These are phyloP conservation scores for Mormoops blainvillei DNA, from an alignment of 2,113 vertebrate species.

Conservation along the genomic window DNA sequence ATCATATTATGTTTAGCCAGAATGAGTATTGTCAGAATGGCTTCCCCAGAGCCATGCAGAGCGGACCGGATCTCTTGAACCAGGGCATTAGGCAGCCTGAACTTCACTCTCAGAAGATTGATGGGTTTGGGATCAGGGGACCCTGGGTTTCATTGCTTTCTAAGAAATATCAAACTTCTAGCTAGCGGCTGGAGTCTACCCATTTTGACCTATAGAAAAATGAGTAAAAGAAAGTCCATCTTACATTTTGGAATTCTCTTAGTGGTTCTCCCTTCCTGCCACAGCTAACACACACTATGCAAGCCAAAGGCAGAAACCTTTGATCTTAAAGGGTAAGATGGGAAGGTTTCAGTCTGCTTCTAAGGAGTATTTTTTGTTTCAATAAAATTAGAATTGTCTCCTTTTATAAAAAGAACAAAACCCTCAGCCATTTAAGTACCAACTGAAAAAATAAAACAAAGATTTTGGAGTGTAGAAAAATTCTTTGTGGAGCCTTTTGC, in stretches of 20 bases:
- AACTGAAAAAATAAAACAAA: not conserved
- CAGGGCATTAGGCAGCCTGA: not conserved
- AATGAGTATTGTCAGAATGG: not conserved
- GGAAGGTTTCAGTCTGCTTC: not conserved
- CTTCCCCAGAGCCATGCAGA: not conserved
- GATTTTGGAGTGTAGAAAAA: not conserved
- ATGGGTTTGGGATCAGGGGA: not conserved
- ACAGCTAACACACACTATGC: not conserved
- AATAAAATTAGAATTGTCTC: not conserved
- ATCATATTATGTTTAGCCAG: not conserved
- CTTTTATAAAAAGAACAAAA: constrained; percentile 9
- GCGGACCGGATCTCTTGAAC: not conserved
- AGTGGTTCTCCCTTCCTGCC: not conserved
- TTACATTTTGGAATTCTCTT: not conserved
- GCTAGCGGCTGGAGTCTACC: not conserved
- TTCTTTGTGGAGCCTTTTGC: not conserved
- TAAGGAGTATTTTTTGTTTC: not conserved
- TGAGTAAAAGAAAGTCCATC: not conserved
- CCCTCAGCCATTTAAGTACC: not conserved
- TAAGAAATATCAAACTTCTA: not conserved
- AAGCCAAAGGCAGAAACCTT: not conserved
- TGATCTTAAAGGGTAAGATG: not conserved
- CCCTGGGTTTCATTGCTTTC: not conserved
- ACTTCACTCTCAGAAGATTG: not conserved
- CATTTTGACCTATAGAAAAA: not conserved